These are phyloP conservation scores for Stegodyphus dumicola DNA, from an alignment of 1,140 invertebrate species.

Conservation along the genomic window DNA sequence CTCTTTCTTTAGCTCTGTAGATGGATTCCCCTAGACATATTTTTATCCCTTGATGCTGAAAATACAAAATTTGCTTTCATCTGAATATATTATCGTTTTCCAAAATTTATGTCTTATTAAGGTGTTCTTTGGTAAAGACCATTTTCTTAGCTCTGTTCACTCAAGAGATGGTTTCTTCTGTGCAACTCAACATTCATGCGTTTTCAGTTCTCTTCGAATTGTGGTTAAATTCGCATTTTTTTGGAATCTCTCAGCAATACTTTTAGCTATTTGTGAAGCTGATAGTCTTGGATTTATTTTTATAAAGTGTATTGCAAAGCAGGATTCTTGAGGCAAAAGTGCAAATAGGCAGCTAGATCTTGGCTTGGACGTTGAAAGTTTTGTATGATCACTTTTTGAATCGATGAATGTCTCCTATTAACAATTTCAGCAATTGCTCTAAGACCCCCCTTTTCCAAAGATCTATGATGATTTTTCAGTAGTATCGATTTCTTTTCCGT, in stretches of 20 bases:
- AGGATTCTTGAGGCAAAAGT: neutral
- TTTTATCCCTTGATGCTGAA: neutral
- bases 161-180: neutral
- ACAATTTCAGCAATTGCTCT: too few relatives aligned
- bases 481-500: neutral
- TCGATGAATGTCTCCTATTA: neutral
- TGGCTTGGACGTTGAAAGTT: neutral
- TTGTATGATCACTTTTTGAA: neutral
- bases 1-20: neutral
- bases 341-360: neutral
- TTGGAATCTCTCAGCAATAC: neutral
- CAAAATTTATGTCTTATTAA: neutral
- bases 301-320: neutral
- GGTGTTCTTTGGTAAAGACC: neutral
- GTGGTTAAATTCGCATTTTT: neutral
- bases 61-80: neutral
- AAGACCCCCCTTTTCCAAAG: too few relatives aligned
- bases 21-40: neutral
- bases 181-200: neutral
- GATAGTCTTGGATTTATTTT: neutral
- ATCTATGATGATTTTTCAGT: too few relatives aligned
- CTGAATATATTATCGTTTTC: neutral
- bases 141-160: neutral
- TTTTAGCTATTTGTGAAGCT: neutral
- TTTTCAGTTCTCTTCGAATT: too few relatives aligned